Evolutionary conservation across 1,140 invertebrate species (phyloP), one percentile per base, ranked within the genome.

Genomic region (Panagrolaimus sp.): DNA sequence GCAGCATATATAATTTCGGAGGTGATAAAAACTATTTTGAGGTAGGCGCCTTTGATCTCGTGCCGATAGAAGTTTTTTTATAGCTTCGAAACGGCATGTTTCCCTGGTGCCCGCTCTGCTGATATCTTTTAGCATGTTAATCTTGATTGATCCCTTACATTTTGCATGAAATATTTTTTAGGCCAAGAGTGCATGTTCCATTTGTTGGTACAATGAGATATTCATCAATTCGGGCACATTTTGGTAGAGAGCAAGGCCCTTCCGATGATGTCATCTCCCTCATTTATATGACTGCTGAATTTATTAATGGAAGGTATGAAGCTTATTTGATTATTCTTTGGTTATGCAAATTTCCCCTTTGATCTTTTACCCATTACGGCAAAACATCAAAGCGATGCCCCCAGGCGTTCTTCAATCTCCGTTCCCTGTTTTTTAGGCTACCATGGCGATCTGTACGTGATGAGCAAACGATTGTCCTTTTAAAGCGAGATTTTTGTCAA

Each of bases 371-470:
- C 1, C 15, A 47, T 47, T 47, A 17, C 21, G 15, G 15, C 46
- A 47, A 47, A 47, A 47, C 46, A 47, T 46, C 9, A 46, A 46
- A 46, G 9, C 45, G 9, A 15, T 52, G 7, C n/a, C n/a, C n/a
- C n/a, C n/a, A n/a, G n/a, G n/a, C n/a, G 3, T 8, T 21, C 3
- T 52, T 4, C 9, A 9, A 10, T 52, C 26, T 52, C 0, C 9
- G 26, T 21, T 52, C 2, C 26, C n/a, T 26, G 1, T 2, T 3
- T 58, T 58, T 28, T 28, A 72, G 71, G 21, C 72, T 73, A 1
- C 73, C 71, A 48, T 73, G 71, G 71, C 71, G 71, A 5, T 73
- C 71, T 17, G 64, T 73, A n/a, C 43, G 79, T n/a, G 68, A 75
- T 10, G 67, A 78, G 8, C 0, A 12, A 10, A 26, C 14, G 10